phyloP scores from a whole-genome alignment of 2,797 vertebrate species.

The Silurus aristotelis region DNA sequence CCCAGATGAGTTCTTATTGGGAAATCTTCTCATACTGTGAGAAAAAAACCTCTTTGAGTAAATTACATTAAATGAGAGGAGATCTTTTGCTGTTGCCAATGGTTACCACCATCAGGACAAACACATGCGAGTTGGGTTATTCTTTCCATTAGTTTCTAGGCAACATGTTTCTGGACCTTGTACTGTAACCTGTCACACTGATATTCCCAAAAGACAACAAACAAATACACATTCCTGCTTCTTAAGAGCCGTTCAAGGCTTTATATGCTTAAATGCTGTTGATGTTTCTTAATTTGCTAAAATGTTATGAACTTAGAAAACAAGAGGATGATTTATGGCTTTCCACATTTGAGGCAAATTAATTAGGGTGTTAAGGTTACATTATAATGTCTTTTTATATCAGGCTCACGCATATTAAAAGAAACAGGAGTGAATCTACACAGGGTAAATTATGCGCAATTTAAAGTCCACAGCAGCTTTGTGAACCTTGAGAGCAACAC shows the following conservation, averaged over 20 bases:
- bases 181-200: constrained; percentile 59
- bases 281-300: constrained; percentile 13
- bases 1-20: constrained; percentile 36
- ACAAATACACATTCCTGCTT: constrained; percentile 52
- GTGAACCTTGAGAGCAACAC: not conserved
- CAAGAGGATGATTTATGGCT: constrained; percentile 22
- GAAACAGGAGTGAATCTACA: not conserved
- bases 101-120: constrained; percentile 61
- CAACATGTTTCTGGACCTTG: constrained; percentile 58
- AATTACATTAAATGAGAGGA: constrained; percentile 46
- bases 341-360: constrained; percentile 20
- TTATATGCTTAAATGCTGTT: constrained; percentile 20
- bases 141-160: constrained; percentile 58
- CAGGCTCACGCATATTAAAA: constrained; percentile 2
- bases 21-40: constrained; percentile 40
- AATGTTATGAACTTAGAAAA: constrained; percentile 20
- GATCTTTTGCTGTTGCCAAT: constrained; percentile 57
- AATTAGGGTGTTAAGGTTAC: constrained; percentile 12
- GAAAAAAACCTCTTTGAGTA: constrained; percentile 39
- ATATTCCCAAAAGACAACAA: constrained; percentile 56
- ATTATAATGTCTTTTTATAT: constrained; percentile 6
- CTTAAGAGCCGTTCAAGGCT: constrained; percentile 35
- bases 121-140: constrained; percentile 57
- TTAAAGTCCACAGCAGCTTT: constrained; percentile 10
- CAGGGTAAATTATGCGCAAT: not conserved